These are phyloP conservation scores for Pyrocoelia pectoralis DNA, from an alignment of 2,888 invertebrate species.

Conservation along the genomic window DNA sequence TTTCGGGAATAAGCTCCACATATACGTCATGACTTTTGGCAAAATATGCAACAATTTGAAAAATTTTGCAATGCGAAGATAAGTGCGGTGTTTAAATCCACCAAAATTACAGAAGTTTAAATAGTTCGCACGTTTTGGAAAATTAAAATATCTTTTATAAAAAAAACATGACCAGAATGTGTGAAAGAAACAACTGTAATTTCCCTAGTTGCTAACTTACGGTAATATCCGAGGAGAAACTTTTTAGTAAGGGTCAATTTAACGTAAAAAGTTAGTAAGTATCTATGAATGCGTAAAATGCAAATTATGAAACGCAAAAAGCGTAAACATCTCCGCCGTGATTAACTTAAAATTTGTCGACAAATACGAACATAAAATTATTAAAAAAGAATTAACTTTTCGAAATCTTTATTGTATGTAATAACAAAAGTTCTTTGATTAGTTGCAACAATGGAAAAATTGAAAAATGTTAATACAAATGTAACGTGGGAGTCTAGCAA, in stretches of 20 bases:
- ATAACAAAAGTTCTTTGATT: no score
- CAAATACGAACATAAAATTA: slow-evolving; percentile 11
- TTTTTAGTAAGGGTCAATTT: slow-evolving; percentile 14
- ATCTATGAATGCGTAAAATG: slow-evolving; percentile 20
- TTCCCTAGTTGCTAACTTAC: slow-evolving; percentile 5
- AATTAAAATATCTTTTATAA: no score
- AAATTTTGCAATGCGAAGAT: background rate
- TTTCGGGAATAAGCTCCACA: no score
- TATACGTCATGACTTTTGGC: background rate
- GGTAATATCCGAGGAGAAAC: slow-evolving; percentile 24
- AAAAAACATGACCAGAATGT: background rate
- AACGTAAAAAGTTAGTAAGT: slow-evolving; percentile 22
- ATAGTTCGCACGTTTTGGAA: no score
- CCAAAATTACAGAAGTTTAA: no score
- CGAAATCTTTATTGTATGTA: no score
- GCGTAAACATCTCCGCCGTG: slow-evolving; percentile 11
- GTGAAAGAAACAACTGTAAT: background rate
- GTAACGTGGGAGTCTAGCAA: slow-evolving; percentile 22
- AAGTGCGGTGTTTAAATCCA: no score
- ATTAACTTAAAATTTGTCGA: background rate
- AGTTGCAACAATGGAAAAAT: background rate
- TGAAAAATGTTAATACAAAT: background rate
- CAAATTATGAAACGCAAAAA: slow-evolving; percentile 18
- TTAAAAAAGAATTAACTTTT: no score
- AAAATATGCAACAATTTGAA: background rate